Evolutionary conservation across 2,113 vertebrate genomes (phyloP), one percentile per base, ranked within the genome.

Genomic region (Vidua macroura): DNA sequence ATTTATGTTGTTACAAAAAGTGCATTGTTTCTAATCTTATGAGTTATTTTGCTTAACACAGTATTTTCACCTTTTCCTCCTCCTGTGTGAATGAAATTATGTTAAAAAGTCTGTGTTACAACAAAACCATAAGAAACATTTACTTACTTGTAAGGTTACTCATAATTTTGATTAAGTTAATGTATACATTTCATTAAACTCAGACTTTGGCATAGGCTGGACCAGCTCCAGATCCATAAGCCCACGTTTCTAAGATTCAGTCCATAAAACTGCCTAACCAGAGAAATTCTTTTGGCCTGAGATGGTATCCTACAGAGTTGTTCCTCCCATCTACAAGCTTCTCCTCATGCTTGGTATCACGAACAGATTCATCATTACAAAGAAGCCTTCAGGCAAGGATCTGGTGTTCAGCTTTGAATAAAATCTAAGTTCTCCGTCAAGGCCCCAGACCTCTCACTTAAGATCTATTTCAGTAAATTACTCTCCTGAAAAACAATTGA

Each of bases 231-330:
- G 0, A 62, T 81, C 62, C 28, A 46, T 43, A 82, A 84, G 14
- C 7, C 37, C 1, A 31, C 0, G 0, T 3, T 58, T 86, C 48
- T 17, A 60, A 83, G 73, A 77, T 33, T 37, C 23, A 30, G 10
- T 46, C 21, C 12, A 23, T 44, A 19, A 70, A 78, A 39, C 9
- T 51, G 5, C 9, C 25, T 69, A 30, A 33, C 12, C 62, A 62
- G 33, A 78, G 20, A 82, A 87, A 59, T 39, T 27, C 19, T 43
- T n/a, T 44, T 28, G 25, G 43, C 11, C 28, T 63, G 31, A 67
- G 33, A n/a, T 31, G 15, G 13, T 23, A 53, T 39, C n/a, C 22
- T 66, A 60, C 2, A 37, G 52, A 67, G 5, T 8, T 62, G 3
- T 31, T 91, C 13, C 25, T 86, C 35, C 5, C 15, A 58, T 7